These are phyloP conservation scores for Danio kyathit DNA, from an alignment of 2,797 vertebrate genomes.

Conservation along the genomic window DNA sequence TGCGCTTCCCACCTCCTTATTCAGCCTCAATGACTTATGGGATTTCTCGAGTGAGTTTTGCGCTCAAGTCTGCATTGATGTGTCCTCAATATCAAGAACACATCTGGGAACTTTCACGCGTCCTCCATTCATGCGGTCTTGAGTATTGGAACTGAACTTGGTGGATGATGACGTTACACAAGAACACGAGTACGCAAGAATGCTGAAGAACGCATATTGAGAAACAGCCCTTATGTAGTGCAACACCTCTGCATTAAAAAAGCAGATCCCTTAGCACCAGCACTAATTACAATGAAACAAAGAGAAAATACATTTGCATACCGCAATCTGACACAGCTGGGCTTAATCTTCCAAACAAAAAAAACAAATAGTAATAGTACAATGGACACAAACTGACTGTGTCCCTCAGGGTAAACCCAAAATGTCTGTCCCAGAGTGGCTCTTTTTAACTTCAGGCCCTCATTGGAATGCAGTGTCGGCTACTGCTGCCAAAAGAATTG, in stretches of 20 bases:
- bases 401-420: slow-evolving; percentile 9
- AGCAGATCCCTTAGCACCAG: slow-evolving; percentile 24
- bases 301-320: slow-evolving; percentile 36
- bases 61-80: too few species aligned
- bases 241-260: slow-evolving; percentile 38
- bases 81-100: too few species aligned
- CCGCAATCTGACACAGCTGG: slow-evolving; percentile 34
- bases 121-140: too few species aligned
- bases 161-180: too few species aligned
- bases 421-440: slow-evolving; percentile 39
- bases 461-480: slow-evolving; percentile 66
- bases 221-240: too few species aligned
- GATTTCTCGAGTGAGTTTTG: too few species aligned
- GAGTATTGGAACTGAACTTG: too few species aligned
- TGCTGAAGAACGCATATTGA: too few species aligned
- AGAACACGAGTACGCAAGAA: too few species aligned
- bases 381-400: slow-evolving; percentile 5
- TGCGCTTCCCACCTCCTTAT: too few species aligned
- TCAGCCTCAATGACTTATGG: too few species aligned
- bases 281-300: slow-evolving; percentile 38
- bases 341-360: slow-evolving; percentile 30
- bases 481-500: slow-evolving; percentile 57
- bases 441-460: slow-evolving; percentile 60
- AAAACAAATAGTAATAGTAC: neutral
- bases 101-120: too few species aligned